These are phyloP conservation scores for Leucozona laternaria DNA, from an alignment of 2,888 invertebrate genomes.

Conservation along the genomic window DNA sequence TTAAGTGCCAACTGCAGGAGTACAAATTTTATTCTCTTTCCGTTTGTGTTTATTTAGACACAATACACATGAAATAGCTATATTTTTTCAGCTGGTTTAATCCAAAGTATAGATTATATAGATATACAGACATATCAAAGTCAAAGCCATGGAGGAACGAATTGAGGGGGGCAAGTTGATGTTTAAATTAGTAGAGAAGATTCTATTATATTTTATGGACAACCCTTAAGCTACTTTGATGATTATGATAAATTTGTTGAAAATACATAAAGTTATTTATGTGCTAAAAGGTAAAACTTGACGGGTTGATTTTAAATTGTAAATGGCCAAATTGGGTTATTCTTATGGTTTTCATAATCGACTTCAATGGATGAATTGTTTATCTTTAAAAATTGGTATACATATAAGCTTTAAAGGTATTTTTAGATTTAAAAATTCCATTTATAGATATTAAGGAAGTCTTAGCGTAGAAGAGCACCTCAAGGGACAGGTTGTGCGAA, in stretches of 20 bases:
- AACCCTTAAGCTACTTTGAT: slow-evolving; percentile 17
- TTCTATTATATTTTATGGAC: slow-evolving; percentile 17
- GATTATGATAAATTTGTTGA: slow-evolving; percentile 31
- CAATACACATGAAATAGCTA: slow-evolving; percentile 9
- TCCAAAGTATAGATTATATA: not conserved
- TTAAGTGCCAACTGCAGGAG: slow-evolving; percentile 44
- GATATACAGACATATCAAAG: not conserved
- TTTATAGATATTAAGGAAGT: no score
- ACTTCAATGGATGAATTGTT: not conserved
- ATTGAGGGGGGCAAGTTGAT: not conserved
- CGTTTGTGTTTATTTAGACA: slow-evolving; percentile 14
- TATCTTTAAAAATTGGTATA: no score
- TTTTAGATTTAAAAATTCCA: not conserved
- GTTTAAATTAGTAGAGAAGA: slow-evolving; percentile 20
- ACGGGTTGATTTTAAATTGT: not conserved
- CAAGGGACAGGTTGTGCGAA: no score
- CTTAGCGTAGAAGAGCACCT: no score
- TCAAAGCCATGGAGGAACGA: not conserved
- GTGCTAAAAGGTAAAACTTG: slow-evolving; percentile 2
- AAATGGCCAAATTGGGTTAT: not conserved
- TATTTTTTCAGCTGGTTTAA: slow-evolving; percentile 23
- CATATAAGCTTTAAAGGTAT: not conserved
- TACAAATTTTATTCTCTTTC: slow-evolving; percentile 4
- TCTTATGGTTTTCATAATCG: not conserved
- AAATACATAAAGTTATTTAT: slow-evolving; percentile 15